phyloP scores from a whole-genome alignment of 2,797 vertebrate species.

The Melanotaenia trifasciata region DNA sequence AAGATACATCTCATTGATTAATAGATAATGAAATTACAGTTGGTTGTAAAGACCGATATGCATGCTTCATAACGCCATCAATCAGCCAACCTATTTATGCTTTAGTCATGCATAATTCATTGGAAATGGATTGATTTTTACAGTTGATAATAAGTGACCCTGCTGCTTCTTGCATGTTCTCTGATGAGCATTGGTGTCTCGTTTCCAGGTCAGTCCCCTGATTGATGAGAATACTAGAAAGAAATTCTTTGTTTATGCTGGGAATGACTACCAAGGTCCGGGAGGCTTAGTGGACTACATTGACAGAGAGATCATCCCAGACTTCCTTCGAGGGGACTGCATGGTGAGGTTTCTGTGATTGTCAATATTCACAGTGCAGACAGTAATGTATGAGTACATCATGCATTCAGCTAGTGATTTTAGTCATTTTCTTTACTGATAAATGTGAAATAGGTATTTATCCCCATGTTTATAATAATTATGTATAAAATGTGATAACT shows the following conservation, averaged over 20 bases:
- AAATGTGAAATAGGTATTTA: background rate
- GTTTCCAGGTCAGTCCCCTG: slow-evolving; percentile 91
- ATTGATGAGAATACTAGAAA: slow-evolving; percentile 97
- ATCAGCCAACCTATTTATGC: slow-evolving; percentile 15
- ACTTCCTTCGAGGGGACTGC: slow-evolving; percentile 93
- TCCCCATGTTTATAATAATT: background rate
- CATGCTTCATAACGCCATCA: slow-evolving; percentile 1
- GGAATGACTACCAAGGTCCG: slow-evolving; percentile 94
- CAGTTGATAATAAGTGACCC: background rate
- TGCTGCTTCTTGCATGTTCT: slow-evolving; percentile 11
- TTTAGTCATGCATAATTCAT: slow-evolving; percentile 15
- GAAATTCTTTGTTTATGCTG: slow-evolving; percentile 96
- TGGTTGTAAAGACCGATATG: background rate
- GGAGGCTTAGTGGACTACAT: slow-evolving; percentile 95
- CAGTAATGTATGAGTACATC: background rate
- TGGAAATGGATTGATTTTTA: background rate
- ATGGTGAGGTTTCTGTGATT: slow-evolving; percentile 80
- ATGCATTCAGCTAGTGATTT: background rate
- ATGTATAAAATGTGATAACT: background rate
- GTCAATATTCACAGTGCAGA: background rate
- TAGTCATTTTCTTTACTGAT: background rate
- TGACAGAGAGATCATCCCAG: slow-evolving; percentile 90
- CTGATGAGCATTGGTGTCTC: slow-evolving; percentile 2
- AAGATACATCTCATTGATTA: background rate
- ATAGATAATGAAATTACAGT: slow-evolving; percentile 3